phyloP scores from a whole-genome alignment of 2,797 vertebrate genomes.

The Lagodon rhomboides region DNA sequence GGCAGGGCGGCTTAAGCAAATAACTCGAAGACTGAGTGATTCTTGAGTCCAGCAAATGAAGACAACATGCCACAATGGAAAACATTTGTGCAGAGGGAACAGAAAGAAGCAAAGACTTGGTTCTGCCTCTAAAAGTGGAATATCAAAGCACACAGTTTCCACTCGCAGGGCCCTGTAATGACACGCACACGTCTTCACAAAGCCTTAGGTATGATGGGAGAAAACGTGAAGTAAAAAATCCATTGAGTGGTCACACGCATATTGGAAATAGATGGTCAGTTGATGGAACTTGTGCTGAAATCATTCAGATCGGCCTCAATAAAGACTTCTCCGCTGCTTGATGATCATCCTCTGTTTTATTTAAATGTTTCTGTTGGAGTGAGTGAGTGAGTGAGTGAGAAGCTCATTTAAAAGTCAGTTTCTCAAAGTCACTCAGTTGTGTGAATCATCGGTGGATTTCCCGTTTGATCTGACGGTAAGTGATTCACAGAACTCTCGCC shows the following conservation, averaged over 20 bases:
- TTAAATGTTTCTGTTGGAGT: constrained; percentile 39
- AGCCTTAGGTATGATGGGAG: constrained; percentile 32
- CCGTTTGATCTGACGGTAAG: constrained; percentile 69
- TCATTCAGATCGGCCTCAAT: constrained; percentile 32
- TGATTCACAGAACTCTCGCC: constrained; percentile 65
- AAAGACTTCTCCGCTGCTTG: constrained; percentile 20
- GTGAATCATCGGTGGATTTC: constrained; percentile 81
- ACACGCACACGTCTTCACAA: constrained; percentile 63
- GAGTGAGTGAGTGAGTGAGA: constrained; percentile 51
- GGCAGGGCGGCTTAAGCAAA: constrained; percentile 69
- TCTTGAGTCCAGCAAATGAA: constrained; percentile 68
- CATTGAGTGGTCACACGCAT: constrained; percentile 28
- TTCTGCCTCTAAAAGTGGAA: constrained; percentile 62
- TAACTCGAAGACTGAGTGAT: constrained; percentile 65
- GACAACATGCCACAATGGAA: constrained; percentile 77
- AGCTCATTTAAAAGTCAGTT: constrained; percentile 57
- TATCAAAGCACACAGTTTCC: constrained; percentile 77
- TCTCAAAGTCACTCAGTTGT: constrained; percentile 69
- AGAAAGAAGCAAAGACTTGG: constrained; percentile 52
- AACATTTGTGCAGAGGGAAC: constrained; percentile 65
- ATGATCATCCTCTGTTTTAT: constrained; percentile 19
- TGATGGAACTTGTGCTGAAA: constrained; percentile 42
- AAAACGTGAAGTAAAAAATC: constrained; percentile 40
- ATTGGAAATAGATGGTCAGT: constrained; percentile 66
- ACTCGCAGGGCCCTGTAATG: constrained; percentile 67